A percentile compares a stretch with the other conserved stretches of the same genome.
Evolutionary conservation across 2,113 vertebrate genomes (phyloP).

Genomic region (Myiopsitta monachus): DNA sequence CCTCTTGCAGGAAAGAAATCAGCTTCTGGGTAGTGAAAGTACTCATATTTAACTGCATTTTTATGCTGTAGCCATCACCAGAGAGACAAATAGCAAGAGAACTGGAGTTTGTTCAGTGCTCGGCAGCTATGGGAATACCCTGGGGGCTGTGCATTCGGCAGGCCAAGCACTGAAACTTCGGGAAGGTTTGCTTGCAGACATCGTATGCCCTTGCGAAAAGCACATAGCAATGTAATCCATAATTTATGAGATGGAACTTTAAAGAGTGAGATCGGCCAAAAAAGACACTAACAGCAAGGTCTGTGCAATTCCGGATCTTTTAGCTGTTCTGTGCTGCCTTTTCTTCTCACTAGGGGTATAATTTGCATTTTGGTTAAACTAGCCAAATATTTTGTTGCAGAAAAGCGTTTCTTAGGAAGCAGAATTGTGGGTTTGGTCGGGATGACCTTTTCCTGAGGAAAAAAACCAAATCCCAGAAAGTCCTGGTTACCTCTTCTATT

Average conservation of each 20-base stretch:
- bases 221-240: not conserved
- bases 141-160: not conserved
- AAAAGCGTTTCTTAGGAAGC: not conserved
- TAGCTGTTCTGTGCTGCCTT: not conserved
- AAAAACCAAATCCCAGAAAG: not conserved
- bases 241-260: not conserved
- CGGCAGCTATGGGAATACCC: not conserved
- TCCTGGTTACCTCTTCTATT: not conserved
- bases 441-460: not conserved
- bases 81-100: not conserved
- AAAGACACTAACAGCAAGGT: not conserved
- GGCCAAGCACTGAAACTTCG: not conserved
- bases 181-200: not conserved
- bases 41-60: not conserved
- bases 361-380: slow-evolving; percentile 56
- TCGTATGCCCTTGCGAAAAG: not conserved
- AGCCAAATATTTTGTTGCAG: not conserved
- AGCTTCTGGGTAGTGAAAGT: not conserved
- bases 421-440: not conserved
- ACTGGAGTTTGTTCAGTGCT: not conserved
- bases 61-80: not conserved
- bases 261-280: not conserved
- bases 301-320: not conserved
- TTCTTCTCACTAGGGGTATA: not conserved
- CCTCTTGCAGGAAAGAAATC: not conserved